Base-by-base conservation (phyloP, 1,140 invertebrate species). In the Forficula auricularia region DNA sequence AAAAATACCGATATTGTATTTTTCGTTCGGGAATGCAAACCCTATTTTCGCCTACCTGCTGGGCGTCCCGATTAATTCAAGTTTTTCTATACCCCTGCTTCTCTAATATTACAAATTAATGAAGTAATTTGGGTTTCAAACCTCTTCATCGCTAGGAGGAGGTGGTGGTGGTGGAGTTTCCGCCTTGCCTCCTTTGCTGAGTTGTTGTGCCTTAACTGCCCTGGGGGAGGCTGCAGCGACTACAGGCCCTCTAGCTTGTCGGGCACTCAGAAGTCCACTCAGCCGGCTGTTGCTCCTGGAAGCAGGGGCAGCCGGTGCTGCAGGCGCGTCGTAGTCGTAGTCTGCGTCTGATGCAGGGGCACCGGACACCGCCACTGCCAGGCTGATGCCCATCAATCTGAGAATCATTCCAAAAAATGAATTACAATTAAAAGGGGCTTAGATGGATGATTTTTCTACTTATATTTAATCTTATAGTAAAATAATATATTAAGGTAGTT, bases 271-370 rank as follows among this genome's bases (percentile, higher is more conserved):
- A 3, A 59, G 52, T 10, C 22, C 22, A 30, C 54, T 55, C 3
- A 58, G 42, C 40, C 56, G 46, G 34, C 50, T 45, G 8, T 50
- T 38, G 8, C 54, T 52, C 45, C 31, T 50, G 12, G 46, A 20
- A 19, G 52, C 46, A 2, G 55, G 51, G 14, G 48, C 51, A 10
- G 56, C 55, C 8, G 53, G 49, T 38, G 55, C 52, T 4, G 53
- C 50, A 8, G 51, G 30, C 13, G 42, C 44, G 15, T 46, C 31
- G 18, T 59, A 56, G 6, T 59, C 56, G 18, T 59, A 56, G 6
- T 59, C 56, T 13, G 56, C 56, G 47, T 59, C 56, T 13, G 58
- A 55, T 16, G 57, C 56, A 8, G 56, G 55, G n/a, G 52, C 52
- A 35, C 53, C 52, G 37, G 43, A 51, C 20, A 48, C 52, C 13